Evolutionary conservation across 2,113 vertebrate species (phyloP).

Genomic region (Arenaria interpres): DNA sequence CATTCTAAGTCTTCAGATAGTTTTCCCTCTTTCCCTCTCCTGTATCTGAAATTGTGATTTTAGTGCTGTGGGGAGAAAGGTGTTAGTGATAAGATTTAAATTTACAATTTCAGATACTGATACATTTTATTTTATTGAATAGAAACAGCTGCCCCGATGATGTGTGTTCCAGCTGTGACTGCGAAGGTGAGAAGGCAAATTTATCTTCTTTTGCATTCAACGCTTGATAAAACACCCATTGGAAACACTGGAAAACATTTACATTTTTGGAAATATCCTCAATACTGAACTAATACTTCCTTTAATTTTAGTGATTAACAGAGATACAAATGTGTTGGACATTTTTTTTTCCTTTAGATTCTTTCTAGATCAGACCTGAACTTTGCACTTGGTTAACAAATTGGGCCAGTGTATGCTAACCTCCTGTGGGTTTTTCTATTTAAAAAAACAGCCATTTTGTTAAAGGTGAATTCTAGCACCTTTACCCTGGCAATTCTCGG

Average conservation of each 20-base stretch:
- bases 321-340: background rate
- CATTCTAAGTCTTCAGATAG: background rate
- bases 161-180: background rate
- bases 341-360: background rate
- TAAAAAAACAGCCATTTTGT: background rate
- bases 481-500: background rate
- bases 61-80: background rate
- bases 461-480: background rate
- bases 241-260: background rate
- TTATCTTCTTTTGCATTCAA: background rate
- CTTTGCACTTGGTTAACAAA: background rate
- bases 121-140: background rate
- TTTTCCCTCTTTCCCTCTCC: background rate
- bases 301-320: background rate
- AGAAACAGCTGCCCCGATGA: background rate
- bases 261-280: background rate
- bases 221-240: background rate
- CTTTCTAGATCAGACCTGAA: background rate
- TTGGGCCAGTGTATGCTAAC: fast-evolving
- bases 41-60: background rate
- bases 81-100: background rate
- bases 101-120: background rate
- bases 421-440: background rate
- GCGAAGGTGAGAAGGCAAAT: background rate
- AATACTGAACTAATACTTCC: background rate